These are phyloP conservation scores for Drosophila orena DNA, from an alignment of 1,140 invertebrate genomes.

Conservation along the genomic window DNA sequence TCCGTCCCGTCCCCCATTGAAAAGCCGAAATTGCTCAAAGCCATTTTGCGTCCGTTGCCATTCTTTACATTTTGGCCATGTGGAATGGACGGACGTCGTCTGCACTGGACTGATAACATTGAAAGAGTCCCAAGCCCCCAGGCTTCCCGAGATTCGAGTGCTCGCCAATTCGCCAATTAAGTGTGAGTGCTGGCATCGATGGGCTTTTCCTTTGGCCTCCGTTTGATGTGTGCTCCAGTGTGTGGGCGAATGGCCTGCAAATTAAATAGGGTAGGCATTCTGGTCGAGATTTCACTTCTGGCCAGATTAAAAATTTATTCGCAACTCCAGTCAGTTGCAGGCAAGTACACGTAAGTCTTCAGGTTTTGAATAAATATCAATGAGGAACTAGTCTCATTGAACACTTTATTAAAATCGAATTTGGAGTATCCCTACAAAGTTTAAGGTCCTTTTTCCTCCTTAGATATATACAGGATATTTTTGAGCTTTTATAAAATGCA, in stretches of 20 bases:
- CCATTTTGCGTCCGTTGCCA: slow-evolving; percentile 29
- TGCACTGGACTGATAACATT: slow-evolving; percentile 77
- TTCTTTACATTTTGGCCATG: slow-evolving; percentile 20
- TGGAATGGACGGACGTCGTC: slow-evolving; percentile 49
- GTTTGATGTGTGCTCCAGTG: slow-evolving; percentile 33
- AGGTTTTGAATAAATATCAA: slow-evolving; percentile 4
- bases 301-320: slow-evolving; percentile 49
- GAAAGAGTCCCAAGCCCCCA: slow-evolving; percentile 29
- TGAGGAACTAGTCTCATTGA: background rate
- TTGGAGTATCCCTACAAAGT: too few species aligned
- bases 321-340: slow-evolving; percentile 15
- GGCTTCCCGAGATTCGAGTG: slow-evolving; percentile 26
- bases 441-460: too few species aligned
- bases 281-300: slow-evolving; percentile 33
- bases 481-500: too few species aligned
- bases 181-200: slow-evolving; percentile 61
- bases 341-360: slow-evolving; percentile 3
- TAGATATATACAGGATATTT: too few species aligned
- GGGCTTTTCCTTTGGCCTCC: slow-evolving; percentile 27
- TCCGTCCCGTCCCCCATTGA: slow-evolving; percentile 18
- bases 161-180: slow-evolving; percentile 74
- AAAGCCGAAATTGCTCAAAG: slow-evolving; percentile 47
- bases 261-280: slow-evolving; percentile 40
- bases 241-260: slow-evolving; percentile 40
- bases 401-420: too few species aligned